Evolutionary conservation across 2,797 vertebrate species (phyloP).

Genomic region (Austrolebias charrua): DNA sequence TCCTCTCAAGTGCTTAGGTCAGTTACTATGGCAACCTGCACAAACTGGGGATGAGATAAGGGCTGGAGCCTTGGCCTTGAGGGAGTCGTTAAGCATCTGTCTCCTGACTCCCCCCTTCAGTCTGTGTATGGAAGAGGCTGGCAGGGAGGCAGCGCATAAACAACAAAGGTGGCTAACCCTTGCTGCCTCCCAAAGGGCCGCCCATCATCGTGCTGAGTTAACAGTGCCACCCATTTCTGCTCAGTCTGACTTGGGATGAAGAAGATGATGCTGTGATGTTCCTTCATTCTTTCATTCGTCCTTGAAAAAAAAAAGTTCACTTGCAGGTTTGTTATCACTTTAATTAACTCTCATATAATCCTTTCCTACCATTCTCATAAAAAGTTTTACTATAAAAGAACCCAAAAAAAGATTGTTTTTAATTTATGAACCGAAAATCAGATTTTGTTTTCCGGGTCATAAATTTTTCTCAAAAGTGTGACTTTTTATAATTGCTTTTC

Average conservation of each 20-base stretch:
- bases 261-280: conserved; percentile 22
- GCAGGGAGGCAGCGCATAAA: conserved; percentile 73
- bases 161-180: conserved; percentile 76
- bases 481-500: conserved; percentile 28
- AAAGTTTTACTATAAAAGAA: background rate
- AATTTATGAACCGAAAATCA: too few relatives aligned
- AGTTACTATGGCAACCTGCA: conserved; percentile 81
- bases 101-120: conserved; percentile 73
- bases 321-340: background rate
- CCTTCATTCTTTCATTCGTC: background rate
- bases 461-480: conserved; percentile 6
- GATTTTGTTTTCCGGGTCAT: conserved; percentile 7
- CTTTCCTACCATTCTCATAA: background rate
- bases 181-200: conserved; percentile 67
- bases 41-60: conserved; percentile 82
- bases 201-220: conserved; percentile 68
- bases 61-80: conserved; percentile 76
- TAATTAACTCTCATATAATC: background rate
- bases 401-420: too few relatives aligned
- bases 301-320: background rate
- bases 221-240: conserved; percentile 65
- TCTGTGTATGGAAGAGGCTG: conserved; percentile 64
- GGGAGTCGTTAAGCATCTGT: conserved; percentile 85
- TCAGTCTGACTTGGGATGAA: conserved; percentile 32
- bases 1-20: conserved; percentile 74